Conservation (phyloP, 2,888 invertebrate species). For the Ellobium chinense region DNA sequence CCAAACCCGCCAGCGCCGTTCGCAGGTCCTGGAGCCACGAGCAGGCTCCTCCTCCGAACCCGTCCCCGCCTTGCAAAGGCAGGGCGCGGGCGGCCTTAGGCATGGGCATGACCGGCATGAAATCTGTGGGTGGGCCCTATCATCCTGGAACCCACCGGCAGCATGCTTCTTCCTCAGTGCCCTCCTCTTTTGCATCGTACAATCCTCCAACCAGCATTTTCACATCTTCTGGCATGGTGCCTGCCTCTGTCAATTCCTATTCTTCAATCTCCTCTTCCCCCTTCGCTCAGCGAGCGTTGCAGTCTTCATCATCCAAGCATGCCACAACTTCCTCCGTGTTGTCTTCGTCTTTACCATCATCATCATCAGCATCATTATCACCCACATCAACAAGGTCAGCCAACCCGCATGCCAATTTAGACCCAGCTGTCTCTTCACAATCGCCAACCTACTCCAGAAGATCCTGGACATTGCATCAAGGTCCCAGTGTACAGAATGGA, state of each 20-base stretch:
- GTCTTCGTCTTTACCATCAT: constrained; percentile 16
- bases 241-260: background rate
- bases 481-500: background rate
- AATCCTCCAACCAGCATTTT: background rate
- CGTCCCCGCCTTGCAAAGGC: constrained; percentile 43
- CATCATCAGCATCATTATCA: background rate
- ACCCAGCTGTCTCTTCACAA: constrained; percentile 22
- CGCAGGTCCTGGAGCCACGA: constrained; percentile 37
- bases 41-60: constrained; percentile 47
- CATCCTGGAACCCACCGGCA: constrained; percentile 20
- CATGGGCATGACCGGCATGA: constrained; percentile 27
- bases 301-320: constrained; percentile 1
- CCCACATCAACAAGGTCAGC: no score
- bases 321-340: background rate
- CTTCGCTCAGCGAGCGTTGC: background rate
- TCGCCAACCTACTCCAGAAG: constrained; percentile 24
- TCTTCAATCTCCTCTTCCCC: background rate
- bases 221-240: background rate
- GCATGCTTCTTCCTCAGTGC: background rate
- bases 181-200: background rate
- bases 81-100: constrained; percentile 25
- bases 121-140: background rate
- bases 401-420: background rate
- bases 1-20: background rate
- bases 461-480: background rate